phyloP scores from a whole-genome alignment of 1,140 invertebrate genomes.

The Maniola jurtina region DNA sequence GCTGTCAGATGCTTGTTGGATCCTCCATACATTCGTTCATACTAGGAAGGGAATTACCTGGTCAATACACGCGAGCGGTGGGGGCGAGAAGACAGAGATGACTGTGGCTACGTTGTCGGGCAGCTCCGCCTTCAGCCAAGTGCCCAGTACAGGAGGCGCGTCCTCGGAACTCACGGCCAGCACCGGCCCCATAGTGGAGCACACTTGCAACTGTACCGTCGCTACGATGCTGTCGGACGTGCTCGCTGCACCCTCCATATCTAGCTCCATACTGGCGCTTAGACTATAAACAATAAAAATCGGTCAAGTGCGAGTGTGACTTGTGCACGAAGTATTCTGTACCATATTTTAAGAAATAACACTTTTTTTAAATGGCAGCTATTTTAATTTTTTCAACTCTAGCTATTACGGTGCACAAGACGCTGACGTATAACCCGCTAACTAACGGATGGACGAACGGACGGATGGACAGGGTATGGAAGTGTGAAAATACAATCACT shows the following conservation, averaged over 20 bases:
- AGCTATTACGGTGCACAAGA: no score
- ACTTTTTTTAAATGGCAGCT: no score
- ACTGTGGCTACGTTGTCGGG: conserved; percentile 50
- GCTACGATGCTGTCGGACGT: conserved; percentile 47
- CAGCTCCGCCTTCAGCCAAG: conserved; percentile 61
- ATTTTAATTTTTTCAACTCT: no score
- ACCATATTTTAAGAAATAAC: no score
- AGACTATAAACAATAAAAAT: conserved; percentile 34
- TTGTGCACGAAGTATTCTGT: no score
- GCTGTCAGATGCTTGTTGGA: no score
- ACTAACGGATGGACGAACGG: no score
- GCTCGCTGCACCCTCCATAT: conserved; percentile 38
- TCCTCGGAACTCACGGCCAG: conserved; percentile 30
- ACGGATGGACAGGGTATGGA: no score
- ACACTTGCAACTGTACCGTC: conserved; percentile 47
- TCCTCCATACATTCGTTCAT: no score
- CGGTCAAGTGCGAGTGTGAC: neutral
- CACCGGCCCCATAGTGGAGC: conserved; percentile 41
- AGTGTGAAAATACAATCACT: no score
- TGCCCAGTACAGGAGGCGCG: conserved; percentile 44
- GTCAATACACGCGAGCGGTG: conserved; percentile 46
- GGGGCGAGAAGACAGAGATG: conserved; percentile 44
- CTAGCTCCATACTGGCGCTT: conserved; percentile 54
- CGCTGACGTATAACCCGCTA: no score
- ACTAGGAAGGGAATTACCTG: conserved; percentile 42